These are phyloP conservation scores for Prolemur simus DNA, from an alignment of 2,113 vertebrate genomes.

Conservation along the genomic window DNA sequence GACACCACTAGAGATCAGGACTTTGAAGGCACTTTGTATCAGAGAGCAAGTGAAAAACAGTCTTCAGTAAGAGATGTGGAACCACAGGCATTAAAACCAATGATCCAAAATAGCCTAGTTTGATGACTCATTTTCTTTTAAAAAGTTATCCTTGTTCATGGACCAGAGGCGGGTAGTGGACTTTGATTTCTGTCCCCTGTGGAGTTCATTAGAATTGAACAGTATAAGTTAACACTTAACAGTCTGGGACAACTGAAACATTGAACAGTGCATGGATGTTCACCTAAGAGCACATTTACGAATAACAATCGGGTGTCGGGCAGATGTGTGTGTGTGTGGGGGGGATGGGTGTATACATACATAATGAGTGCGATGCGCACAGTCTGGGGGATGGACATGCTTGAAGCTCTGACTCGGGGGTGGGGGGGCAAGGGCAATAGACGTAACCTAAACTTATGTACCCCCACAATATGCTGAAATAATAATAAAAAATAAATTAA, in stretches of 20 bases:
- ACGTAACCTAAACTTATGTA: too few relatives aligned
- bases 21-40: constrained; percentile 45
- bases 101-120: constrained; percentile 47
- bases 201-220: constrained; percentile 36
- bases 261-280: neutral
- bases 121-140: constrained; percentile 51
- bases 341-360: too few relatives aligned
- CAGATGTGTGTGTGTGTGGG: too few relatives aligned
- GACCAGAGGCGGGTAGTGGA: constrained; percentile 23
- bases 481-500: too few relatives aligned
- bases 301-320: too few relatives aligned
- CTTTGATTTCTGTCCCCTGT: constrained; percentile 54
- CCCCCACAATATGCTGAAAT: too few relatives aligned
- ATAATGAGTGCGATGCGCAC: too few relatives aligned
- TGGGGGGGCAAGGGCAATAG: too few relatives aligned
- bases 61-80: constrained; percentile 35
- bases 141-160: constrained; percentile 52
- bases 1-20: neutral
- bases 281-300: too few relatives aligned
- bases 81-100: constrained; percentile 49
- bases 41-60: neutral
- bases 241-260: constrained; percentile 28
- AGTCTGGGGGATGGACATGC: too few relatives aligned
- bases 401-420: too few relatives aligned
- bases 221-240: constrained; percentile 12